Base-by-base conservation (phyloP, 2,888 invertebrate genomes). In the Ellobium chinense region DNA sequence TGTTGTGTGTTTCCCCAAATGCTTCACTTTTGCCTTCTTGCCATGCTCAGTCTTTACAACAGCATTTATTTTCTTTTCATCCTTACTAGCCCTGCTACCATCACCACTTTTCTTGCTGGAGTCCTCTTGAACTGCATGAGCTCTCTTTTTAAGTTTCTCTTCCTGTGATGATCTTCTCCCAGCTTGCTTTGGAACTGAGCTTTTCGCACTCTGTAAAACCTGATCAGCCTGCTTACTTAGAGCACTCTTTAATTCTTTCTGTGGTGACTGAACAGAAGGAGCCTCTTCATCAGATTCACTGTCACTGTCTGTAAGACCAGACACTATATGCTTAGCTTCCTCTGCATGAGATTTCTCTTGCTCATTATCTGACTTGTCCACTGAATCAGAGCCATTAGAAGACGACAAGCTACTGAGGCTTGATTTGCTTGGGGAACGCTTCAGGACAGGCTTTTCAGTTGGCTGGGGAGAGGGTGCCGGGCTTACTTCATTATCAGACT, bases 231-330 rank as follows among this genome's bases (percentile, higher is more conserved):
- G 69, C 54, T 77, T 68, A 36, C 31, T 68, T 27, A 72, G 36
- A 21, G 36, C 34, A 27, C 54, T 62, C 29, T 78, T 72, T 39
- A 65, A 31, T 31, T 58, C 60, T 73, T 78, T 78, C 36, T 78
- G 70, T n/a, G 39, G 65, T 12, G 78, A 72, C 18, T 9, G 72
- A 18, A 56, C 21, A 56, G 24, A 56, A 12, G 72, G 56, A 31
- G 39, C 21, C 21, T 80, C 74, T 39, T 80, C 73, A n/a, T 74
- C 80, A 9, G 80, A 80, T 9, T 75, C 80, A 75, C 80, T 80
- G 56, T 80, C 80, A 75, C 80, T 75, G 36, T 80, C 80, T 36
- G 75, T 62, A 14, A 80, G 69, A 54, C 75, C 80, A 62, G 80
- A 69, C 24, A 69, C 63, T 27, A 80, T 75, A 18, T 75, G 60